Evolutionary conservation across 2,113 vertebrate genomes (phyloP).

Genomic region (Zosterops hypoxanthus): DNA sequence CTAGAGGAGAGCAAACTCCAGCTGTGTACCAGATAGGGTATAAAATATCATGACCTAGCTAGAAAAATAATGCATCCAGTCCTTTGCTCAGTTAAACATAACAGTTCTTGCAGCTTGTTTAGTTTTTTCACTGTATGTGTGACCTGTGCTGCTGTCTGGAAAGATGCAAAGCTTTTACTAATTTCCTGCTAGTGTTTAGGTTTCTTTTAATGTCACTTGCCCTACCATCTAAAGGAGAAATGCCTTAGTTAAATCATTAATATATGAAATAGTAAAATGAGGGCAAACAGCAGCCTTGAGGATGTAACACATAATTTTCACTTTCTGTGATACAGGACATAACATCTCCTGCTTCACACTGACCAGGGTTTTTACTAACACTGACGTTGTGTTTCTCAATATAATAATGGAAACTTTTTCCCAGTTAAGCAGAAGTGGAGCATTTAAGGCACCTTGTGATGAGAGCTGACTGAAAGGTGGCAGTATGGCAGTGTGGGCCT

Average conservation of each 20-base stretch:
- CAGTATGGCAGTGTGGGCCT: not conserved
- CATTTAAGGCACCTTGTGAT: not conserved
- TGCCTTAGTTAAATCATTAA: not conserved
- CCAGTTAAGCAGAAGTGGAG: not conserved
- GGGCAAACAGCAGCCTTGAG: not conserved
- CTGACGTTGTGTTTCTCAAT: not conserved
- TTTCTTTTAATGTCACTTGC: not conserved
- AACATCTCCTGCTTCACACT: accelerated
- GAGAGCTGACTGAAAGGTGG: not conserved
- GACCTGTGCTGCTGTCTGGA: not conserved
- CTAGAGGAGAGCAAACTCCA: not conserved
- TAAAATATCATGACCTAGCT: not conserved
- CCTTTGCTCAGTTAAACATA: not conserved
- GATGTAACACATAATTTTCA: not conserved
- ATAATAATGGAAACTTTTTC: not conserved
- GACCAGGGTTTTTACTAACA: not conserved
- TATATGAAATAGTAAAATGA: not conserved
- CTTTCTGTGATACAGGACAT: not conserved
- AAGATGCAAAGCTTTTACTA: not conserved
- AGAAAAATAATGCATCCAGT: not conserved
- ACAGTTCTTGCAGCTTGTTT: not conserved
- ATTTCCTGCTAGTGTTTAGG: not conserved
- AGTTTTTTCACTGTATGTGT: not conserved
- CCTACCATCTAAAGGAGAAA: not conserved
- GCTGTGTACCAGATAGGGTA: not conserved